Evolutionary conservation across 2,888 invertebrate species (phyloP).

Genomic region (Eudemis profundana): DNA sequence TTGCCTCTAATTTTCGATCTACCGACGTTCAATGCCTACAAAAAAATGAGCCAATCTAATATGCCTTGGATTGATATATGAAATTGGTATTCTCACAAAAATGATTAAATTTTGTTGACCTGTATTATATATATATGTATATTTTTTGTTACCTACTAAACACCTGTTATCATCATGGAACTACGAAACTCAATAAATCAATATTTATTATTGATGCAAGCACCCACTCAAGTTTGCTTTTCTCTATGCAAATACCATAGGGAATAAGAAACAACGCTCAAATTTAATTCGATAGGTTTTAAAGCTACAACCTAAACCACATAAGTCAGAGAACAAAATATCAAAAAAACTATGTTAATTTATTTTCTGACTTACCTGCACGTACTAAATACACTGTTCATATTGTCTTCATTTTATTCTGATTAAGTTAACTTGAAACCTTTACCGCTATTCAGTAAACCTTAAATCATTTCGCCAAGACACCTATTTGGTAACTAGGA

Average conservation of each 20-base stretch:
- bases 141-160: too few species aligned
- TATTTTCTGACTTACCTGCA: neutral
- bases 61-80: too few species aligned
- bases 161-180: too few species aligned
- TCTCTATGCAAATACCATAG: conserved; percentile 18
- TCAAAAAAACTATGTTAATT: neutral
- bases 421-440: neutral
- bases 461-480: neutral
- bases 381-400: neutral
- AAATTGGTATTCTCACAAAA: too few species aligned
- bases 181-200: neutral
- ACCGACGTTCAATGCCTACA: too few species aligned
- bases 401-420: neutral
- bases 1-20: too few species aligned
- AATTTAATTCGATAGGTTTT: conserved; percentile 15
- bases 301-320: conserved; percentile 2
- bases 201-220: neutral
- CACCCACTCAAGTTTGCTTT: conserved; percentile 4
- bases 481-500: neutral
- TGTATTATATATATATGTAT: too few species aligned
- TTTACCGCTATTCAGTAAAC: neutral
- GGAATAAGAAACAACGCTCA: neutral
- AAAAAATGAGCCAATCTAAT: too few species aligned
- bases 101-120: too few species aligned
- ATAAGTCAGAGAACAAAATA: neutral